Percentiles rank a stretch among this genome's conserved stretches.
Conservation (phyloP, 1,140 invertebrate genomes). For the Calliphora vicina region DNA sequence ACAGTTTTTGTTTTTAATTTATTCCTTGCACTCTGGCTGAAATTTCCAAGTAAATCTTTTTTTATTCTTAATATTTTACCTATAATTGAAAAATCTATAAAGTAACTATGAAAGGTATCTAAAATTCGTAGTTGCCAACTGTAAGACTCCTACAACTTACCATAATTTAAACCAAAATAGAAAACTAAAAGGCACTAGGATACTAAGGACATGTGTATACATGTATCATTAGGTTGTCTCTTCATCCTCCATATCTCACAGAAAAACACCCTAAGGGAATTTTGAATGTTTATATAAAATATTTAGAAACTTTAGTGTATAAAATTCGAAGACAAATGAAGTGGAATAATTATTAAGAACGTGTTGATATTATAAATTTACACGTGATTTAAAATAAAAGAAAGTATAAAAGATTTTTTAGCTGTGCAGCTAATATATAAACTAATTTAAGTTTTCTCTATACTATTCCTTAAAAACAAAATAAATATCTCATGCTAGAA, state of each 20-base stretch:
- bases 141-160: too few species aligned
- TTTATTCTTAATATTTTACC: too few species aligned
- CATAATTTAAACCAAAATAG: not conserved
- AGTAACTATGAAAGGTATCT: too few species aligned
- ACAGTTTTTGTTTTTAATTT: too few species aligned
- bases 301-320: too few species aligned
- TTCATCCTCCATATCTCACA: not conserved
- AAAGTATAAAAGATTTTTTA: not conserved
- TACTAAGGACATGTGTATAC: not conserved
- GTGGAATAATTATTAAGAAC: slow-evolving; percentile 6
- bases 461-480: not conserved
- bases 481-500: slow-evolving; percentile 2
- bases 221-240: too few species aligned
- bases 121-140: not conserved
- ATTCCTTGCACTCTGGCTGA: too few species aligned
- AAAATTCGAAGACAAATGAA: not conserved
- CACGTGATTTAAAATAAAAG: not conserved
- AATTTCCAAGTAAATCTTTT: too few species aligned
- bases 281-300: not conserved
- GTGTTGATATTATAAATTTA: slow-evolving; percentile 10
- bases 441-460: not conserved
- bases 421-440: too few species aligned
- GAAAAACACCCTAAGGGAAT: not conserved
- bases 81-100: too few species aligned
- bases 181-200: not conserved